Conservation (phyloP, 2,113 vertebrate genomes). For the Bujurquina vittata region DNA sequence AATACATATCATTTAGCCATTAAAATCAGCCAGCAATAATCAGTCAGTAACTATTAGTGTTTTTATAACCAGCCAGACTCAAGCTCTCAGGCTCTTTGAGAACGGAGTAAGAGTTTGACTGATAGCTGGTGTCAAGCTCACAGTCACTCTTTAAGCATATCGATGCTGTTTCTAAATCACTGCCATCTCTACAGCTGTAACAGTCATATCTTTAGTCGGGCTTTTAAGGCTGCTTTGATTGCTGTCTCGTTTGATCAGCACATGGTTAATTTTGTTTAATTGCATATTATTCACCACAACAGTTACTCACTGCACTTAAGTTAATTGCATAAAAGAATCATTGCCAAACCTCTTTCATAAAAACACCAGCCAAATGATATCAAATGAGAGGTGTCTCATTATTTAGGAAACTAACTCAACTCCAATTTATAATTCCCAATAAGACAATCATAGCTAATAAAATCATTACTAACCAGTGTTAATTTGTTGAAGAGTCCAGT, state of each 20-base stretch:
- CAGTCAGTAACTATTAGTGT: constrained; percentile 1
- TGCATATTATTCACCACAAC: not conserved
- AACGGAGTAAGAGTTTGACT: not conserved
- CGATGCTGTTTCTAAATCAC: not conserved
- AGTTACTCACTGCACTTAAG: no score
- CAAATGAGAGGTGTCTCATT: not conserved
- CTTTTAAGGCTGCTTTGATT: not conserved
- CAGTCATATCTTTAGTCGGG: not conserved
- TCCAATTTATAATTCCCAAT: not conserved
- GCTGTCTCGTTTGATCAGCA: not conserved
- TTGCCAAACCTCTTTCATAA: not conserved
- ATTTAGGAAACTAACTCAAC: not conserved
- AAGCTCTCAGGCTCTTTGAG: not conserved
- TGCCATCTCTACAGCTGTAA: constrained; percentile 8
- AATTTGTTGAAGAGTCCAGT: not conserved
- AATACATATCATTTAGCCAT: not conserved
- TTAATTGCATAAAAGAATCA: no score
- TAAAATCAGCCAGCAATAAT: constrained; percentile 19
- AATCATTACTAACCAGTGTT: not conserved
- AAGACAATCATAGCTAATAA: not conserved
- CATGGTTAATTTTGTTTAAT: not conserved
- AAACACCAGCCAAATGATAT: not conserved
- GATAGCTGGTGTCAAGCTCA: not conserved
- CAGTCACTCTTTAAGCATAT: not conserved
- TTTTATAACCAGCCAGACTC: not conserved